Conservation (phyloP, 2,888 invertebrate species). For the Urechis unicinctus region DNA sequence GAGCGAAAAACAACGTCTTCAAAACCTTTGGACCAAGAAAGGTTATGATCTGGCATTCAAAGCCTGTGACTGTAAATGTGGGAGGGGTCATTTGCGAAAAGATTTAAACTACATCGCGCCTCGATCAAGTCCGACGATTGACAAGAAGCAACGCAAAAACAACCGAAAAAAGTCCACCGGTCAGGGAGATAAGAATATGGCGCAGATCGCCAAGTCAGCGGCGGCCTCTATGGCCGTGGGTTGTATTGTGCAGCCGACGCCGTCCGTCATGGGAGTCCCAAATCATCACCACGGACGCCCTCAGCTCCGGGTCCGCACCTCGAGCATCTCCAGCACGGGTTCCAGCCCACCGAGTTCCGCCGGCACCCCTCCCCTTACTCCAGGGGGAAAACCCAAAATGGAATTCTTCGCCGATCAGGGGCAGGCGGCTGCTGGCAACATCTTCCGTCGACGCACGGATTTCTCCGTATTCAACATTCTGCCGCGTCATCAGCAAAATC, state of each 20-base stretch:
- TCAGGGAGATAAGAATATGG: not conserved
- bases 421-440: constrained; percentile 50
- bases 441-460: constrained; percentile 87
- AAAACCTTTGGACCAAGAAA: constrained; percentile 96
- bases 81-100: constrained; percentile 85
- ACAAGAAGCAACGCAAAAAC: constrained; percentile 10
- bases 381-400: constrained; percentile 20
- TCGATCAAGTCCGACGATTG: not conserved
- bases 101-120: constrained; percentile 77
- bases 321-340: constrained; percentile 47
- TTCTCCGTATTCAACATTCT: constrained; percentile 71
- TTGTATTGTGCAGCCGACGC: not conserved
- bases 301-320: constrained; percentile 35
- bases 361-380: constrained; percentile 54
- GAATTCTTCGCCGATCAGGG: constrained; percentile 20
- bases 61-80: constrained; percentile 82
- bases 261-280: not conserved
- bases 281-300: constrained; percentile 18
- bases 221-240: not conserved
- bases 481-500: constrained; percentile 93
- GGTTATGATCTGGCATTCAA: constrained; percentile 91
- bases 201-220: not conserved
- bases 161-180: not conserved
- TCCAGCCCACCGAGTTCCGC: constrained; percentile 59
- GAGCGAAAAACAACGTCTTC: constrained; percentile 88